Base-by-base conservation (phyloP, 2,797 vertebrate genomes). In the Coreius guichenoti region DNA sequence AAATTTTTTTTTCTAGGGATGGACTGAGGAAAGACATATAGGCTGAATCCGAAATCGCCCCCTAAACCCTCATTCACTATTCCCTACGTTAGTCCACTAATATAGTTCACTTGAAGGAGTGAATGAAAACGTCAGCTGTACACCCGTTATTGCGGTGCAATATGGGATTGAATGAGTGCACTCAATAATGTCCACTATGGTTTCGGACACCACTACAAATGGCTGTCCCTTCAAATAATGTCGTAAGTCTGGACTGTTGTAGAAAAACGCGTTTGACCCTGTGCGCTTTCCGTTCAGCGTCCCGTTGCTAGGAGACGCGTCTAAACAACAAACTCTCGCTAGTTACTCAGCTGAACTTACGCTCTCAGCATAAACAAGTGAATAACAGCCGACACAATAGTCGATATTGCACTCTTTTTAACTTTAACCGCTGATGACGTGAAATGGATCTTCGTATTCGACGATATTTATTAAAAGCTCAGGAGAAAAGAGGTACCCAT, bases 361-460 rank as follows among this genome's bases (percentile, higher is more conserved):
- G 11, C 69, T 5, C 19, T 16, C 29, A 21, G 39, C 56, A 54
- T 8, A 70, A 79, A 43, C 58, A 36, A 73, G n/a, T n/a, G n/a
- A n/a, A n/a, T n/a, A 49, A 26, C 12, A 31, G 4, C 54, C 54
- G 23, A 23, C 13, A 26, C 23, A 51, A 0, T 31, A 36, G n/a
- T 54, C n/a, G 5, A 6, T 43, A 1, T 63, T 65, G 13, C 11
- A 31, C 61, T 65, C 6, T 14, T 19, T 33, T 36, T 68, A 23
- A 9, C 19, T 80, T 31, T 49, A 49, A 9, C 47, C 16, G 29
- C 29, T 19, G 2, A 3, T 23, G 26, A 56, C 4, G 17, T 19
- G 21, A 63, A 8, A 95, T 95, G 95, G 95, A 95, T 17, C 82
- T 91, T 49, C 90, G 92, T 43, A 91, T 95, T 75, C 91, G 92